Evolutionary conservation across 2,888 invertebrate species (phyloP).

Genomic region (Acronicta aceris): DNA sequence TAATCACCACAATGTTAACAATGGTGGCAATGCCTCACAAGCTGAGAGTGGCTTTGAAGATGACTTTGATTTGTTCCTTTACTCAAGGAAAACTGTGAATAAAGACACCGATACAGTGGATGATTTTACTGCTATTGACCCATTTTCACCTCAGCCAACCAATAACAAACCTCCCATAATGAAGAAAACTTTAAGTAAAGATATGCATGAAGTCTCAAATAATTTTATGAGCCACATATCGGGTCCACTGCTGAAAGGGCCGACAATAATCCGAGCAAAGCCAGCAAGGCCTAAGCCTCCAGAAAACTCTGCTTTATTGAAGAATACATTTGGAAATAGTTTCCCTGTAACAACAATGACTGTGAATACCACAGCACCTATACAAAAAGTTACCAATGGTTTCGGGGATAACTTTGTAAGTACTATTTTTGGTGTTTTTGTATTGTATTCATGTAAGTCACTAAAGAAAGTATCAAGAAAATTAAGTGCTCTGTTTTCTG

Average conservation of each 20-base stretch:
- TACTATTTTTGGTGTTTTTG: slow-evolving; percentile 51
- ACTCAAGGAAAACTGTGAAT: slow-evolving; percentile 74
- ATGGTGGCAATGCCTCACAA: slow-evolving; percentile 91
- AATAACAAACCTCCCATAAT: slow-evolving; percentile 74
- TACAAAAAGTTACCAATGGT: slow-evolving; percentile 78
- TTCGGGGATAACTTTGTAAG: slow-evolving; percentile 82
- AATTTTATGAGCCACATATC: slow-evolving; percentile 77
- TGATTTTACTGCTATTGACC: slow-evolving; percentile 88
- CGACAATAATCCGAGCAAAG: slow-evolving; percentile 93
- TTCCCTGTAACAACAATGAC: slow-evolving; percentile 77
- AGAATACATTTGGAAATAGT: slow-evolving; percentile 75
- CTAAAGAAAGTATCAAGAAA: no score
- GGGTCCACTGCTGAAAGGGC: slow-evolving; percentile 86
- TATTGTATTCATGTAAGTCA: slow-evolving; percentile 9
- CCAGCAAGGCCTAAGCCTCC: slow-evolving; percentile 89
- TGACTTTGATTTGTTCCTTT: slow-evolving; percentile 92
- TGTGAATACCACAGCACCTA: slow-evolving; percentile 81
- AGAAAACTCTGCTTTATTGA: slow-evolving; percentile 81
- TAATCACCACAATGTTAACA: slow-evolving; percentile 86
- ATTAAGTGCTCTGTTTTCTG: no score
- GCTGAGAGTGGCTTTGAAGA: slow-evolving; percentile 95
- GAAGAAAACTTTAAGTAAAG: slow-evolving; percentile 90
- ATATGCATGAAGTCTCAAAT: slow-evolving; percentile 90
- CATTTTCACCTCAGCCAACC: slow-evolving; percentile 86
- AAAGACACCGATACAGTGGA: slow-evolving; percentile 84